Percentiles rank a stretch among this genome's conserved stretches.
Evolutionary conservation across 53 echinoderm and acorn worm genomes (phyloP).

Genomic region (Mesocentrotus franciscanus): DNA sequence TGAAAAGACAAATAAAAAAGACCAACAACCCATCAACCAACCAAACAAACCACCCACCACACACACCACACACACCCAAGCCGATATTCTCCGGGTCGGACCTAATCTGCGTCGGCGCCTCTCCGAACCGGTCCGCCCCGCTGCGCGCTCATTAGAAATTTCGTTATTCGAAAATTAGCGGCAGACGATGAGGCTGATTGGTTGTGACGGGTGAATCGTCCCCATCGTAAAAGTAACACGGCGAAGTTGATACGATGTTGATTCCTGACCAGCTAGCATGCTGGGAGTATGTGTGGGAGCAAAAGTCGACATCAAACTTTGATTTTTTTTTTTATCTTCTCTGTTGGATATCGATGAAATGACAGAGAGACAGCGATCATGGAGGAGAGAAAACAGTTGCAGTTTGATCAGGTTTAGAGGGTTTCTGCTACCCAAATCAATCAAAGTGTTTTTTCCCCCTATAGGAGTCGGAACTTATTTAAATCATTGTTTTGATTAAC

Average conservation of each 20-base stretch:
- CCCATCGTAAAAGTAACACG: slow-evolving; percentile 65
- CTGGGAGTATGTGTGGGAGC: slow-evolving; percentile 52
- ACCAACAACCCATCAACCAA: background rate
- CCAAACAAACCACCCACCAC: background rate
- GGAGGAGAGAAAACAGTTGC: background rate
- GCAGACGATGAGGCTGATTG: slow-evolving; percentile 50
- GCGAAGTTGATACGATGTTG: slow-evolving; percentile 65
- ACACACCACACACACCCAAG: background rate
- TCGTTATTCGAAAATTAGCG: slow-evolving; percentile 62
- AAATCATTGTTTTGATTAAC: too few species aligned
- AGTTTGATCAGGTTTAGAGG: background rate
- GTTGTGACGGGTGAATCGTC: slow-evolving; percentile 35
- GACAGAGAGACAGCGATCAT: background rate
- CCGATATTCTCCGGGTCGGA: background rate
- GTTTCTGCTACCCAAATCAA: too few species aligned
- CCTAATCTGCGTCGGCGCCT: background rate
- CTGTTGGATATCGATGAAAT: background rate
- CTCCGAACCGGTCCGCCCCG: slow-evolving; percentile 40
- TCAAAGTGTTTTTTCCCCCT: too few species aligned
- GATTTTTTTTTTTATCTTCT: background rate
- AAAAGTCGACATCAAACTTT: background rate
- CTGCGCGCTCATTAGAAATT: slow-evolving; percentile 67
- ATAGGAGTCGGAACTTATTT: too few species aligned
- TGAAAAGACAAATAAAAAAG: too few species aligned
- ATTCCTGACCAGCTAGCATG: slow-evolving; percentile 29